Percentiles rank a stretch among this genome's conserved stretches.
Conservation (phyloP, 2,113 vertebrate genomes). For the Xiphophorus hellerii region DNA sequence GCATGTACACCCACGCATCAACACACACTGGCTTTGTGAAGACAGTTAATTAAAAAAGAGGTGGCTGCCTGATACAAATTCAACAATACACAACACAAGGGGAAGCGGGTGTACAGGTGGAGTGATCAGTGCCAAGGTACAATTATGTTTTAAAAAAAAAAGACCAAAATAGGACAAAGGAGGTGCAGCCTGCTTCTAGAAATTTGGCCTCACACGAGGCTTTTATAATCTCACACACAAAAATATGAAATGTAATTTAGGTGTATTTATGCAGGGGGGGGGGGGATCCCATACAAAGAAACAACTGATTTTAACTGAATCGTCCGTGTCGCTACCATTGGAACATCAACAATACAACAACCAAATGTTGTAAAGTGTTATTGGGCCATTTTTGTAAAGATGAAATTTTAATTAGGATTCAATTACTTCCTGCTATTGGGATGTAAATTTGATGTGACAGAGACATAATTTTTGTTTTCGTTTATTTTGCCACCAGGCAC, state of each 20-base stretch:
- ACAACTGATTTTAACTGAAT: neutral
- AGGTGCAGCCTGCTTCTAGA: neutral
- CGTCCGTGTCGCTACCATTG: too few relatives aligned
- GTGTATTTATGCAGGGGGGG: neutral
- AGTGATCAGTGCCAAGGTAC: neutral
- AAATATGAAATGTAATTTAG: neutral
- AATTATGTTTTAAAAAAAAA: neutral
- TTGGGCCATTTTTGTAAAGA: neutral
- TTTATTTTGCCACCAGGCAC: neutral
- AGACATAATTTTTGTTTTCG: neutral
- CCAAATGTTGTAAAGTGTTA: neutral
- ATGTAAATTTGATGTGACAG: neutral
- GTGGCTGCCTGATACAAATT: conserved; percentile 31
- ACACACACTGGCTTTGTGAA: conserved; percentile 2
- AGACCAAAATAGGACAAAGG: neutral
- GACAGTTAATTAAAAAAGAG: conserved; percentile 55
- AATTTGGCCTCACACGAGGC: neutral
- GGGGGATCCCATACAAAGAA: too few relatives aligned
- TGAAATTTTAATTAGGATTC: neutral
- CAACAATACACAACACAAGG: conserved; percentile 13
- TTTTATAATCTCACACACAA: neutral
- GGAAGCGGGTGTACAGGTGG: conserved; percentile 9
- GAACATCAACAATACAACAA: neutral
- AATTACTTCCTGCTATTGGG: neutral
- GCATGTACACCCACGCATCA: conserved; percentile 16